Percentiles rank a stretch among this genome's conserved stretches.
These are phyloP conservation scores for Nesoenas mayeri DNA, from an alignment of 2,113 vertebrate genomes.

Conservation along the genomic window DNA sequence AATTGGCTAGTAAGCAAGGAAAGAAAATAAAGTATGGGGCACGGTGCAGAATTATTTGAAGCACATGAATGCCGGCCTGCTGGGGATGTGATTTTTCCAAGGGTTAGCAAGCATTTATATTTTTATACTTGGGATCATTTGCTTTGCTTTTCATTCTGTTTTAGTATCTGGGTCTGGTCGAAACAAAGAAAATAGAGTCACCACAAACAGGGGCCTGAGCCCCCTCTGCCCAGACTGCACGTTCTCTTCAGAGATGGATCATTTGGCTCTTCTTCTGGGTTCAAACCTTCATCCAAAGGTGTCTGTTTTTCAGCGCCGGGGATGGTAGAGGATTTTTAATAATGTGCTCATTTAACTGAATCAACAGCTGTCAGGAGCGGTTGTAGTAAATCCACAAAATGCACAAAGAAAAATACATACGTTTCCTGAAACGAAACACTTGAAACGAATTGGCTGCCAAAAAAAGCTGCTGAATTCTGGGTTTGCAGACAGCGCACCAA, in stretches of 20 bases:
- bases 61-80: conserved; percentile 41
- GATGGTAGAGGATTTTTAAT: conserved; percentile 65
- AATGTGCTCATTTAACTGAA: conserved; percentile 74
- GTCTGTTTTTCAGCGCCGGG: conserved; percentile 38
- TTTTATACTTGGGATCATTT: conserved; percentile 54
- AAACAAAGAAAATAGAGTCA: conserved; percentile 68
- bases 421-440: conserved; percentile 71
- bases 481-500: conserved; percentile 64
- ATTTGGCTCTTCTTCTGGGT: conserved; percentile 23
- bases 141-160: conserved; percentile 44
- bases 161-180: conserved; percentile 49
- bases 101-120: conserved; percentile 8
- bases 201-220: conserved; percentile 49
- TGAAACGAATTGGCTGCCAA: conserved; percentile 71
- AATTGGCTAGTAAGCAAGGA: not conserved
- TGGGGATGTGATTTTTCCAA: conserved; percentile 48
- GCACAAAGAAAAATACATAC: conserved; percentile 70
- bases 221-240: not conserved
- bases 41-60: conserved; percentile 53
- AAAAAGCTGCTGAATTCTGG: conserved; percentile 65
- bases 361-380: conserved; percentile 78
- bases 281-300: conserved; percentile 52
- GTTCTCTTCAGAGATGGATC: not conserved
- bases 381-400: conserved; percentile 74
- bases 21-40: not conserved